phyloP scores from a whole-genome alignment of 2,797 vertebrate species.

The Peromyscus aztecus region DNA sequence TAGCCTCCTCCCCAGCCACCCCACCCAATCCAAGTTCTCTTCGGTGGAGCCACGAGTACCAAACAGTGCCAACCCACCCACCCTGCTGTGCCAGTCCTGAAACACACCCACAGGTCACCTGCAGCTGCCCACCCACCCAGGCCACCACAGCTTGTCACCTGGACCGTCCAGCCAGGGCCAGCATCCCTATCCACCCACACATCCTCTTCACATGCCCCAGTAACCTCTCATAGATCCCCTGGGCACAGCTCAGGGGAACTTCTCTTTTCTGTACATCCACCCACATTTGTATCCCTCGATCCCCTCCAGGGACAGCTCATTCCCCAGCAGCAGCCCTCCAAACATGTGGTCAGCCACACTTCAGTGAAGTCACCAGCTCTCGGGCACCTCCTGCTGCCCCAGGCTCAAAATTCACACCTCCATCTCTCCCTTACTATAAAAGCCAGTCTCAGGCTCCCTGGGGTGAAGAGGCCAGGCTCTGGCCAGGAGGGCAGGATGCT shows the following conservation, averaged over 20 bases:
- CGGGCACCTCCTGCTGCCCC: conserved; percentile 23
- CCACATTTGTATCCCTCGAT: neutral
- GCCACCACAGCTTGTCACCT: neutral
- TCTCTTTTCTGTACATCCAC: neutral
- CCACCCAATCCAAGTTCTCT: neutral
- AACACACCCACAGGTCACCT: neutral
- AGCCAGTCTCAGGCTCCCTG: neutral
- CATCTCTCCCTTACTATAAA: conserved; percentile 39
- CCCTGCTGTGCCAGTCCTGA: neutral
- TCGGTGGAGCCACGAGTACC: neutral
- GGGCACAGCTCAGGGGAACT: neutral
- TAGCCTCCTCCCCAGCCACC: neutral
- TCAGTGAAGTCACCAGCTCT: conserved; percentile 23
- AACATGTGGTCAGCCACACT: conserved; percentile 52
- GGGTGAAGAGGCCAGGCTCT: conserved; percentile 52
- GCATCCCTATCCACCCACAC: neutral
- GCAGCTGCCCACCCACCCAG: neutral
- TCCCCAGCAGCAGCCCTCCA: neutral
- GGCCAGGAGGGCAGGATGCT: conserved; percentile 75
- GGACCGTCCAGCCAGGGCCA: neutral
- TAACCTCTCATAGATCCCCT: neutral
- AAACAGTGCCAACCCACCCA: neutral
- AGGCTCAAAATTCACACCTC: conserved; percentile 1
- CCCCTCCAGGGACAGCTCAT: neutral
- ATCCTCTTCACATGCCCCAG: neutral